Conservation (phyloP, 2,113 vertebrate species). For the Eptesicus fuscus region DNA sequence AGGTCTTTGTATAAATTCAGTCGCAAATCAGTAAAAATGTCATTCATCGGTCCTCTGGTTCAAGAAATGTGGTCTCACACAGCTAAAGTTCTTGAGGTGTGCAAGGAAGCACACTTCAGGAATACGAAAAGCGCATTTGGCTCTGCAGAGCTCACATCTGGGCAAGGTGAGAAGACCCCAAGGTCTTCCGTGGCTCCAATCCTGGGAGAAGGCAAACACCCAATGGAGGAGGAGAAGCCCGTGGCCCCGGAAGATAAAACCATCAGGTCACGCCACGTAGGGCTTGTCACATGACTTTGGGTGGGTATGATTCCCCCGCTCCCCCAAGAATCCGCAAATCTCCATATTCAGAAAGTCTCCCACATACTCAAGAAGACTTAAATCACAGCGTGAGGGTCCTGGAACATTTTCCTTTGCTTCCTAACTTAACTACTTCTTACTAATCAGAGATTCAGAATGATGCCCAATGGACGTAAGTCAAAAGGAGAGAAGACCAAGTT, state of each 20-base stretch:
- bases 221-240: neutral
- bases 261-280: neutral
- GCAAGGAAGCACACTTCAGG: neutral
- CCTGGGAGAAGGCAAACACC: neutral
- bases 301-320: neutral
- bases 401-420: neutral
- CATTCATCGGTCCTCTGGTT: neutral
- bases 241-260: neutral
- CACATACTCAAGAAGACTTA: neutral
- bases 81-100: neutral
- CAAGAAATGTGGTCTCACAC: neutral
- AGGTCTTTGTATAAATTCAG: neutral
- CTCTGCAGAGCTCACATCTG: neutral
- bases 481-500: neutral
- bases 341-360: neutral
- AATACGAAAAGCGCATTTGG: neutral
- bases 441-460: neutral
- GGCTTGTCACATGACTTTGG: neutral
- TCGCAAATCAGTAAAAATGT: neutral
- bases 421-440: neutral
- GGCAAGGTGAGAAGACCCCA: neutral
- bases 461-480: neutral
- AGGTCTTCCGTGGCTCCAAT: neutral
- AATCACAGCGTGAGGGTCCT: neutral
- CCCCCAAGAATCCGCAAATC: neutral